Evolutionary conservation across 2,888 invertebrate genomes (phyloP).

Genomic region (Cheilosia scutellata): DNA sequence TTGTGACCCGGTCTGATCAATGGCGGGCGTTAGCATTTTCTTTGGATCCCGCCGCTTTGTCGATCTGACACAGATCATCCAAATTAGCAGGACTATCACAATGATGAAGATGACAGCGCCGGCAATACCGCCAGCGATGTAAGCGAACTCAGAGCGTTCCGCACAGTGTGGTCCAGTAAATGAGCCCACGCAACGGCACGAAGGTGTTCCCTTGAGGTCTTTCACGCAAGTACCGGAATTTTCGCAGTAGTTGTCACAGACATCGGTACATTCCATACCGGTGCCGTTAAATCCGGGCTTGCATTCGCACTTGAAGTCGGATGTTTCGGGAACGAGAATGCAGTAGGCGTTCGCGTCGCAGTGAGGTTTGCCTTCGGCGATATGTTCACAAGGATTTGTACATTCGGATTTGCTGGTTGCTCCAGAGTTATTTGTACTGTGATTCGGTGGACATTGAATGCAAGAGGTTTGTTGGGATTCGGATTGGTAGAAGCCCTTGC

Average conservation of each 20-base stretch:
- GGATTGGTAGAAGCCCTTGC: conserved; percentile 95
- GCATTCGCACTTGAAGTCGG: conserved; percentile 95
- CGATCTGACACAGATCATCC: conserved; percentile 99
- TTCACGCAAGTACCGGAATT: conserved; percentile 95
- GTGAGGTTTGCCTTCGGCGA: conserved; percentile 90
- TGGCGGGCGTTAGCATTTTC: conserved; percentile 94
- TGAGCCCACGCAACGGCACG: conserved; percentile 95
- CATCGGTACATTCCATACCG: conserved; percentile 91
- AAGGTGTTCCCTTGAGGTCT: conserved; percentile 92
- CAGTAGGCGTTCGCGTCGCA: conserved; percentile 96
- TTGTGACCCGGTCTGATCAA: conserved; percentile 96
- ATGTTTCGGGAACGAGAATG: conserved; percentile 91
- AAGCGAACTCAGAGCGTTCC: conserved; percentile 97
- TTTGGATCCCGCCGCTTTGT: conserved; percentile 95
- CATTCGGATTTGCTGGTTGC: conserved; percentile 93
- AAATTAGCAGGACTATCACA: conserved; percentile 95
- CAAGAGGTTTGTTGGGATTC: conserved; percentile 95
- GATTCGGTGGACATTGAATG: conserved; percentile 94
- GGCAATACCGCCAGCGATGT: conserved; percentile 97
- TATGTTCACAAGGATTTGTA: conserved; percentile 95
- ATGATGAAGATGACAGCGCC: conserved; percentile 97
- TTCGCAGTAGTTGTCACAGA: conserved; percentile 93
- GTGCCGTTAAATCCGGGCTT: conserved; percentile 97
- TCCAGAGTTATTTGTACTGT: conserved; percentile 92
- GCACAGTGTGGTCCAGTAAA: conserved; percentile 95